phyloP scores from a whole-genome alignment of 2,888 invertebrate genomes.

The Barypeithes pellucidus region DNA sequence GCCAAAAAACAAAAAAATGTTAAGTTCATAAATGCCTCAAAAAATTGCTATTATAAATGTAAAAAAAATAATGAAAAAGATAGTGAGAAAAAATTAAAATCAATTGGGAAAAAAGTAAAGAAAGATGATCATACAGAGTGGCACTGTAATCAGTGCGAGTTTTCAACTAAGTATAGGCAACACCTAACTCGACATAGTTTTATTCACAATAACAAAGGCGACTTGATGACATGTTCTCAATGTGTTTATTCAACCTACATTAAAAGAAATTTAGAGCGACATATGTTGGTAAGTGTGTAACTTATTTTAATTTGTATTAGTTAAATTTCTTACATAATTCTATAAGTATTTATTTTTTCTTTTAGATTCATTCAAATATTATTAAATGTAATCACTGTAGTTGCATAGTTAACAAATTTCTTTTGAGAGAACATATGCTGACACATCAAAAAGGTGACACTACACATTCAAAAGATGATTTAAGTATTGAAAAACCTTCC shows the following conservation, averaged over 20 bases:
- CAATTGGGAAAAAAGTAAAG: neutral
- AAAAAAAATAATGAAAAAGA: neutral
- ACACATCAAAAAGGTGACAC: neutral
- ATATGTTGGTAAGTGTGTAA: slow-evolving; percentile 23
- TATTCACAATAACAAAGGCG: slow-evolving; percentile 7
- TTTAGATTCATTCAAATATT: slow-evolving; percentile 15
- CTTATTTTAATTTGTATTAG: neutral
- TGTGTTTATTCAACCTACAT: slow-evolving; percentile 27
- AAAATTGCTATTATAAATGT: too few species aligned
- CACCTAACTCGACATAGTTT: slow-evolving; percentile 19
- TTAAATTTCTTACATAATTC: neutral
- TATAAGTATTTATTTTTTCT: neutral
- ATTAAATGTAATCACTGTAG: neutral
- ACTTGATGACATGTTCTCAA: slow-evolving; percentile 2
- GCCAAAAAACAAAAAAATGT: neutral
- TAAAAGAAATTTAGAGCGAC: slow-evolving; percentile 15
- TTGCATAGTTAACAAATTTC: neutral
- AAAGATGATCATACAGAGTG: neutral
- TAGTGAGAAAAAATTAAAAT: neutral
- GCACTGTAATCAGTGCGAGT: slow-evolving; percentile 14
- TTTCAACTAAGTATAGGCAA: slow-evolving; percentile 24
- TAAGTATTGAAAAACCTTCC: neutral
- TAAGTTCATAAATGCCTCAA: neutral
- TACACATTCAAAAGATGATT: too few species aligned
- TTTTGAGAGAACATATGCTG: slow-evolving; percentile 6